These are phyloP conservation scores for Panopea generosa DNA, from an alignment of 2,888 invertebrate species.

Conservation along the genomic window DNA sequence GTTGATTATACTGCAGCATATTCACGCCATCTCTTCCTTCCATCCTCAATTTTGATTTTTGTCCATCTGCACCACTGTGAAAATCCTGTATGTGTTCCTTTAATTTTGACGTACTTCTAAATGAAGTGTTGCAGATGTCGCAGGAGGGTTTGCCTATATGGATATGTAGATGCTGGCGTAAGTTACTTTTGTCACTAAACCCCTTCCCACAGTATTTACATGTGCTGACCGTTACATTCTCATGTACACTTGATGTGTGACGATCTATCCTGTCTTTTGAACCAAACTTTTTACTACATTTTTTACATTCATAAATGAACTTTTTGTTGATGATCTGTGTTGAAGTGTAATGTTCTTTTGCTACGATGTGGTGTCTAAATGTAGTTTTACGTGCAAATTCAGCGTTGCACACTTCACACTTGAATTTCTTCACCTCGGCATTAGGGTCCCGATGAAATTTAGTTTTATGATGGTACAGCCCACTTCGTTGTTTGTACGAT, in stretches of 20 bases:
- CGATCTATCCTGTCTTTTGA: neutral
- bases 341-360: neutral
- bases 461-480: slow-evolving; percentile 13
- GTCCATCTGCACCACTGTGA: neutral
- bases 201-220: neutral
- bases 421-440: neutral
- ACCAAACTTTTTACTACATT: neutral
- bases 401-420: neutral
- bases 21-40: no score
- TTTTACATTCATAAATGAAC: neutral
- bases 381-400: neutral
- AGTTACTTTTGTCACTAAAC: neutral
- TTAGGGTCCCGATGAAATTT: neutral
- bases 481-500: slow-evolving; percentile 4
- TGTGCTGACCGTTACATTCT: neutral
- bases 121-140: neutral
- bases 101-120: neutral
- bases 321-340: slow-evolving; percentile 2
- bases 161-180: neutral
- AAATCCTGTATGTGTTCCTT: neutral
- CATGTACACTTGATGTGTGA: neutral
- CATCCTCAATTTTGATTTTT: no score
- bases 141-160: slow-evolving; percentile 1
- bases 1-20: no score
- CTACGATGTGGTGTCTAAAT: neutral